Evolutionary conservation across 1,140 invertebrate species (phyloP).

Genomic region (Drosophila triauraria): DNA sequence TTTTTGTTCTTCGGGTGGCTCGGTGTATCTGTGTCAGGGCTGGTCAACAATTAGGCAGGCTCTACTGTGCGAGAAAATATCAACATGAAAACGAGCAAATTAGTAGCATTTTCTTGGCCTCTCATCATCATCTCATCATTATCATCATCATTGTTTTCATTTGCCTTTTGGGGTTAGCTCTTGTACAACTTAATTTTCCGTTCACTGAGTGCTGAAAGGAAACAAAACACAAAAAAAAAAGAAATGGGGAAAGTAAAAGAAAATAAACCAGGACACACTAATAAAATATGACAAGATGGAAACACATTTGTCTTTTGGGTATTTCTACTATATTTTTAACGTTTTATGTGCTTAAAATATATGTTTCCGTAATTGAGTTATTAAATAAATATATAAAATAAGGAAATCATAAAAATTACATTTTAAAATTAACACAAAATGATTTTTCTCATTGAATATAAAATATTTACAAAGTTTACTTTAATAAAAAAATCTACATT

Average conservation of each 20-base stretch:
- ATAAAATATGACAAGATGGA: conserved; percentile 42
- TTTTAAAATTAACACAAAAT: too few relatives aligned
- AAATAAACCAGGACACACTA: conserved; percentile 63
- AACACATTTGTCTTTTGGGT: conserved; percentile 23
- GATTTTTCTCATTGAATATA: too few relatives aligned
- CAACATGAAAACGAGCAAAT: conserved; percentile 70
- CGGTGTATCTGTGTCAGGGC: conserved; percentile 71
- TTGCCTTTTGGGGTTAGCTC: conserved; percentile 65
- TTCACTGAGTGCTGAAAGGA: conserved; percentile 41
- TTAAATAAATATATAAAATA: too few relatives aligned
- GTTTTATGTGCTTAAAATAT: not conserved
- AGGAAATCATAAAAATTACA: too few relatives aligned
- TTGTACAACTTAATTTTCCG: conserved; percentile 73
- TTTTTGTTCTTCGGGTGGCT: conserved; percentile 18
- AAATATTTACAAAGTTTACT: too few relatives aligned
- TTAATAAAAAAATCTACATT: too few relatives aligned
- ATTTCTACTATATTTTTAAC: not conserved
- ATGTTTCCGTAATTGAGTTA: too few relatives aligned
- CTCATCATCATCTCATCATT: conserved; percentile 56
- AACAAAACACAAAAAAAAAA: conserved; percentile 15
- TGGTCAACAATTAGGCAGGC: conserved; percentile 74
- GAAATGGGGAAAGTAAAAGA: conserved; percentile 19
- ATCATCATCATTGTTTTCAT: conserved; percentile 66
- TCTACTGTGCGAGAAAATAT: conserved; percentile 34
- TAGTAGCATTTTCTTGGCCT: conserved; percentile 71